Base-by-base conservation (phyloP, 1,140 invertebrate species). In the Phocides pigmalion region DNA sequence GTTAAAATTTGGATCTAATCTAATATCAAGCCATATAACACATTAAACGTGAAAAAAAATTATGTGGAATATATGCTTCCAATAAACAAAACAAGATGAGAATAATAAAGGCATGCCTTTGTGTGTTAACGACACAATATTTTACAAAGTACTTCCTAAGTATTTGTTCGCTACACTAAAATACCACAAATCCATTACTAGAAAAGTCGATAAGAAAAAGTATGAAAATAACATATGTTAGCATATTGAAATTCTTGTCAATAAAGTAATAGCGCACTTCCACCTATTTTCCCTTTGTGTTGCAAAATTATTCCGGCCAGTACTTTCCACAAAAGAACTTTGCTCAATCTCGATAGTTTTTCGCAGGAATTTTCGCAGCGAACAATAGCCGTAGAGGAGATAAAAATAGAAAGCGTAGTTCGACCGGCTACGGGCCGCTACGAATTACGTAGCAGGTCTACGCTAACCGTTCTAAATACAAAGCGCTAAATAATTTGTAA, bases 331-430 rank as follows among this genome's bases (percentile, higher is more conserved):
- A 61, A 61, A 61, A 61, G 56, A 49, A 61, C 56, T 61, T 61
- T 61, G 44, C 28, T 35, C 56, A 61, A 47, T 61, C 42, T 61
- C 42, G 16, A 62, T 62, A 62, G 58, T 62, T 62, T 62, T 62
- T 49, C 44, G 28, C 41, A 61, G 32, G 35, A 37, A 62, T 62
- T 62, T 25, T 62, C 58, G 9, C 3, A 37, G 22, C 28, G 46
- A 39, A 62, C 58, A 62, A 49, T 62, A 44, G 25, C 5, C 54
- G 54, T 17, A 32, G 28, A 8, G 25, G 41, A 61, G 44, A 39
- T 49, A 61, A 61, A 61, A 61, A 61, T 49, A 61, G 44, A 61
- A 39, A 35, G 32, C 56, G 37, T 56, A 56, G 35, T n/a, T 39
- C 37, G 37, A 44, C 2, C 20, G 11, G 22, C 54, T 61, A 61